Base-by-base conservation (phyloP, 2,888 invertebrate genomes). In the Orthosia incerta region DNA sequence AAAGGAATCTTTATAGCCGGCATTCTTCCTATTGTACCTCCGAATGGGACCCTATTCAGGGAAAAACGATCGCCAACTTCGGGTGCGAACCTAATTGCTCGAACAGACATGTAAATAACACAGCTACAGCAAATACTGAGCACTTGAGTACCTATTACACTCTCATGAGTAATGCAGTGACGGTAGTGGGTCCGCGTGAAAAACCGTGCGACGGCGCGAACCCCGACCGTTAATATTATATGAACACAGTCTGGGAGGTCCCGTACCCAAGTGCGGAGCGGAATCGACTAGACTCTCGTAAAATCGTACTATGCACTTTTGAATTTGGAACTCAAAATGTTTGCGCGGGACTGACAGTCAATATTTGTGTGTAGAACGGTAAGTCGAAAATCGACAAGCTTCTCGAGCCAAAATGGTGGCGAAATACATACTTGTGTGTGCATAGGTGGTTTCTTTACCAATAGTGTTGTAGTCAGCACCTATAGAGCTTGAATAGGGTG, bases 111-210 rank as follows among this genome's bases (percentile, higher is more conserved):
- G 93, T 93, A 93, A 92, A 94, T 93, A 93, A 91, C 89, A 88
- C 87, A 90, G 86, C 88, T 89, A 88, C 86, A 85, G 88, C 89
- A 93, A 93, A 94, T 93, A 93, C 90, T 87, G 90, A 93, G 90
- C 90, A 89, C 91, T 94, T 91, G 92, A 94, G 92, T 92, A 92
- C 92, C 94, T 94, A 96, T 95, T 95, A 95, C 92, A 91, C 88
- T 83, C 94, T 95, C 94, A 95, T 95, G 90, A 94, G 93, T 94
- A 91, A 96, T 96, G 94, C 94, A 95, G 88, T 86, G 85, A 90
- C 90, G 92, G 92, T 93, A 92, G 89, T 87, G 91, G 89, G 92
- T 91, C 87, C 89, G 94, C 93, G 95, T 93, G 95, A 95, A 95
- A 95, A 95, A 94, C 92, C 93, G 92, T 91, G 90, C 90, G 89